Evolutionary conservation across 1,140 invertebrate species (phyloP).

Genomic region (Ostrea denselamellosa): DNA sequence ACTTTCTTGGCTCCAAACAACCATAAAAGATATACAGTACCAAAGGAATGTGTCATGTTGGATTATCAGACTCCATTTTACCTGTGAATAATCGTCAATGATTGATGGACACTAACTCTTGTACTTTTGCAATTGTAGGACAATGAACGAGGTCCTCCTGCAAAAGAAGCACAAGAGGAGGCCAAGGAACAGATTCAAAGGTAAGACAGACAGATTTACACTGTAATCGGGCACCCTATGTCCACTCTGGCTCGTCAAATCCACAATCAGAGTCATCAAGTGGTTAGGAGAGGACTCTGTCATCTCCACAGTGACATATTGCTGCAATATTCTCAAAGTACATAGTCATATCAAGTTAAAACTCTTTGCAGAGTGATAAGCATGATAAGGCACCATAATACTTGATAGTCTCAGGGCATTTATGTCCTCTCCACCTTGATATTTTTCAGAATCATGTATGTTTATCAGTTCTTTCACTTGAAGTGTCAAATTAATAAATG

Average conservation of each 20-base stretch:
- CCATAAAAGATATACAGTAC: neutral
- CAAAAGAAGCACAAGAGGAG: neutral
- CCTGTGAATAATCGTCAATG: neutral
- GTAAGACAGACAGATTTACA: conserved; percentile 35
- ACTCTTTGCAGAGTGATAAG: neutral
- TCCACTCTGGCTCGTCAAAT: neutral
- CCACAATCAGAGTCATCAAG: neutral
- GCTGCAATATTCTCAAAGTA: conserved; percentile 20
- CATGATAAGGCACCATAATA: conserved; percentile 25
- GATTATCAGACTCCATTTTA: neutral
- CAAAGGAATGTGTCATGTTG: neutral
- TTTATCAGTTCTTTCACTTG: conserved; percentile 13
- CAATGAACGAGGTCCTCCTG: conserved; percentile 24
- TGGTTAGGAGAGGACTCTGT: neutral
- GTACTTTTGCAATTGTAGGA: conserved; percentile 29
- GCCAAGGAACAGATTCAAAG: conserved; percentile 11
- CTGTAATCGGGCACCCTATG: neutral
- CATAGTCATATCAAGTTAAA: conserved; percentile 1
- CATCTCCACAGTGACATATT: conserved; percentile 36
- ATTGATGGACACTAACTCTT: conserved; percentile 17
- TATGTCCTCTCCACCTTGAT: conserved; percentile 19
- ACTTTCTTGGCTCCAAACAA: neutral
- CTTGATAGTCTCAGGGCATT: neutral
- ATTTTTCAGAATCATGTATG: conserved; percentile 5
- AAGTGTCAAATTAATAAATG: conserved; percentile 33